Percentiles rank a stretch among this genome's conserved stretches.
These are phyloP conservation scores for Papilio gigon DNA, from an alignment of 2,888 invertebrate species.

Conservation along the genomic window DNA sequence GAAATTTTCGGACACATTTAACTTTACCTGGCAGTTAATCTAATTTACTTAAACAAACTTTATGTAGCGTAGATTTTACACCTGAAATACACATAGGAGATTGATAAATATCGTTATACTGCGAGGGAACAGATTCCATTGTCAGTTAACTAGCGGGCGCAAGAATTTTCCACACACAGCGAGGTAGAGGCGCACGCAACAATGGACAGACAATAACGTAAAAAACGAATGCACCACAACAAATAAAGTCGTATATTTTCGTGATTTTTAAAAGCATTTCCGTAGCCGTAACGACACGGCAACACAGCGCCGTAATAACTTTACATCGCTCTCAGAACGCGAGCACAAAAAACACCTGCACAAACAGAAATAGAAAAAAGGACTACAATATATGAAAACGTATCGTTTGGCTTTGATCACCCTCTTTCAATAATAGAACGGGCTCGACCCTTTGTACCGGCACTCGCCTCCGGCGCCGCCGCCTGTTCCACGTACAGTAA, in stretches of 20 bases:
- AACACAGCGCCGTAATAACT: conserved; percentile 55
- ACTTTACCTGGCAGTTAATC: conserved; percentile 37
- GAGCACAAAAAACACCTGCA: conserved; percentile 64
- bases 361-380: conserved; percentile 68
- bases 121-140: conserved; percentile 36
- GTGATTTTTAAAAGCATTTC: conserved; percentile 48
- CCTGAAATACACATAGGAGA: conserved; percentile 39
- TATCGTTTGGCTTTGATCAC: conserved; percentile 78
- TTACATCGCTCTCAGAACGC: conserved; percentile 57
- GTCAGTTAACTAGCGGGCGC: conserved; percentile 32
- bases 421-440: conserved; percentile 78
- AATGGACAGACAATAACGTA: conserved; percentile 43
- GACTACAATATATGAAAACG: conserved; percentile 70
- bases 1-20: conserved; percentile 25
- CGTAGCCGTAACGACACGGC: conserved; percentile 48
- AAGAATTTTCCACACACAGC: conserved; percentile 37
- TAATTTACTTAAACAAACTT: conserved; percentile 39
- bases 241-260: conserved; percentile 43
- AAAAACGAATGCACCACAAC: conserved; percentile 43
- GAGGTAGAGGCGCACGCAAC: conserved; percentile 28
- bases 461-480: conserved; percentile 59
- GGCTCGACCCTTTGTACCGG: conserved; percentile 64
- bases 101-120: conserved; percentile 38
- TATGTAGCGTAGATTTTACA: conserved; percentile 30
- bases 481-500: conserved; percentile 56